These are phyloP conservation scores for Synergus gifuensis DNA, from an alignment of 2,888 invertebrate genomes.

Conservation along the genomic window DNA sequence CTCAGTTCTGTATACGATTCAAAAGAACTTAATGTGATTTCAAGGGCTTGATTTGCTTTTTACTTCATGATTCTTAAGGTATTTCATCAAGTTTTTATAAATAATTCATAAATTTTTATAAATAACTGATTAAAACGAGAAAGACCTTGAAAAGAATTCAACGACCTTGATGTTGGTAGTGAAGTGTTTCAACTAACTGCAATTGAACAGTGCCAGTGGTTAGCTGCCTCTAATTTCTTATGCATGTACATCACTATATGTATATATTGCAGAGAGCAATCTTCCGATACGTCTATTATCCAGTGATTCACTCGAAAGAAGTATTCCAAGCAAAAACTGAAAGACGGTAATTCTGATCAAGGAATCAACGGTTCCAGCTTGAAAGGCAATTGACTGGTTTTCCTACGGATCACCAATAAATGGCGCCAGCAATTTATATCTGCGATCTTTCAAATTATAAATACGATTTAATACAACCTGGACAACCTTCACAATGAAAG, in stretches of 20 bases:
- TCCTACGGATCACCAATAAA: neutral
- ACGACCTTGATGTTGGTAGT: slow-evolving; percentile 11
- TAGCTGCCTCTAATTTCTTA: neutral
- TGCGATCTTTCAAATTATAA: neutral
- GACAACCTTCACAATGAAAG: neutral
- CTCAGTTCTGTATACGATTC: too few species aligned
- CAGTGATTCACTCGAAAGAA: slow-evolving; percentile 6
- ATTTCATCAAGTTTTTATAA: too few species aligned
- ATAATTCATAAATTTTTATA: too few species aligned
- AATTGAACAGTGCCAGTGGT: neutral
- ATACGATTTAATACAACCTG: neutral
- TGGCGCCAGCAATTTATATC: neutral
- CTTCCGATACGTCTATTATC: slow-evolving; percentile 3
- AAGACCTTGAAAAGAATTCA: slow-evolving; percentile 1
- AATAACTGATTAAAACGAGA: too few species aligned
- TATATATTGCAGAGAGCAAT: neutral
- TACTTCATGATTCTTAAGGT: too few species aligned
- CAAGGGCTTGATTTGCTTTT: too few species aligned
- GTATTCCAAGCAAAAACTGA: neutral
- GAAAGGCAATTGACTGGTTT: slow-evolving; percentile 2
- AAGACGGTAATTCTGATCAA: slow-evolving; percentile 12
- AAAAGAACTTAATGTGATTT: too few species aligned
- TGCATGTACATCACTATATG: neutral
- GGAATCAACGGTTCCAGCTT: neutral
- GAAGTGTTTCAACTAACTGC: slow-evolving; percentile 1